phyloP scores from a whole-genome alignment of 2,888 invertebrate species.

The Ornithoptera alexandrae region DNA sequence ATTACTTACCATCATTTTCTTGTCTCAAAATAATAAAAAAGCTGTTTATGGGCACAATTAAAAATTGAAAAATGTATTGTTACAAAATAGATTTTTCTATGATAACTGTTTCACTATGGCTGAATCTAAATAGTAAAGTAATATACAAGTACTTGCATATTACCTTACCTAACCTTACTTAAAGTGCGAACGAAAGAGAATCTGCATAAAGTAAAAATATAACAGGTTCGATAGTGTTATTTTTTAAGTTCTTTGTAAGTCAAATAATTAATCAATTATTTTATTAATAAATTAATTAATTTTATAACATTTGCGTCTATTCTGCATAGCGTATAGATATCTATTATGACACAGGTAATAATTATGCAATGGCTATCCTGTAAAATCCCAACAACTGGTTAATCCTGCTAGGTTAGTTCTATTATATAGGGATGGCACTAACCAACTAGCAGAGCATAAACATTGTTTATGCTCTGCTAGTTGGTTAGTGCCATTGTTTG shows the following conservation, averaged over 20 bases:
- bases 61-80: too few relatives aligned
- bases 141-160: too few relatives aligned
- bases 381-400: conserved; percentile 74
- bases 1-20: too few relatives aligned
- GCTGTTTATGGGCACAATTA: too few relatives aligned
- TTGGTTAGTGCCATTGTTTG: too few relatives aligned
- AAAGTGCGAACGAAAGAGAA: too few relatives aligned
- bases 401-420: conserved; percentile 44
- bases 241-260: neutral
- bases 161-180: too few relatives aligned
- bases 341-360: conserved; percentile 58
- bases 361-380: conserved; percentile 67
- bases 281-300: neutral
- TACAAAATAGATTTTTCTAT: too few relatives aligned
- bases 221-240: neutral
- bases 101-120: too few relatives aligned
- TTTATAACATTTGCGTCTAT: neutral
- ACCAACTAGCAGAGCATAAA: neutral
- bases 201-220: neutral
- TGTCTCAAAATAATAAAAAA: too few relatives aligned
- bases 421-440: conserved; percentile 43
- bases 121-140: too few relatives aligned
- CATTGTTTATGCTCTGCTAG: too few relatives aligned
- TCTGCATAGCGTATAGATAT: conserved; percentile 34
- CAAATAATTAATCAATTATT: neutral